These are phyloP conservation scores for Danio jaintianensis DNA, from an alignment of 2,797 vertebrate genomes.

Conservation along the genomic window DNA sequence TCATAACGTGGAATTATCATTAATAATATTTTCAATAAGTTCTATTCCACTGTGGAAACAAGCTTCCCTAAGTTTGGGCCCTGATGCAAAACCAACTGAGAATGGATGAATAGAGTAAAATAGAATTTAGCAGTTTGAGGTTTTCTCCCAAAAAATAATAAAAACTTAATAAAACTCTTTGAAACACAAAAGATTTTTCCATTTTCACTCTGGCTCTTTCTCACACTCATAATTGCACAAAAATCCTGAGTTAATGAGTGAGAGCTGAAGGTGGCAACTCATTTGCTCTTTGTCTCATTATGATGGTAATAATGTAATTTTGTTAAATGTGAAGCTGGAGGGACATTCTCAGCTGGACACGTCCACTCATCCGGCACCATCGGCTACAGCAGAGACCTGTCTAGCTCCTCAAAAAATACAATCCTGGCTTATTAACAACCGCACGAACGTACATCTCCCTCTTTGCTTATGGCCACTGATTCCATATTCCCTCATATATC, in stretches of 20 bases:
- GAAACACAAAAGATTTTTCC: background rate
- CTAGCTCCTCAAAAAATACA: background rate
- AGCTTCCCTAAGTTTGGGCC: too few relatives aligned
- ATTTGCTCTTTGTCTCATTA: constrained; percentile 39
- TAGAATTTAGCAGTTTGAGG: too few relatives aligned
- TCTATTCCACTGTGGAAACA: too few relatives aligned
- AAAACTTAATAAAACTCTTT: background rate
- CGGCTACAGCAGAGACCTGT: background rate
- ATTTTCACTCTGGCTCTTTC: background rate
- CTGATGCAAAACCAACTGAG: too few relatives aligned
- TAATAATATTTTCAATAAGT: too few relatives aligned
- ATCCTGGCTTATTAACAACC: constrained; percentile 16
- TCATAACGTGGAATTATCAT: too few relatives aligned
- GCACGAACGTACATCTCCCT: background rate
- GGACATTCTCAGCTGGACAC: constrained; percentile 15
- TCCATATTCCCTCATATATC: constrained; percentile 16
- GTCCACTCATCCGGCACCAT: constrained; percentile 6
- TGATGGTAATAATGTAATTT: constrained; percentile 31
- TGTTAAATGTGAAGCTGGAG: constrained; percentile 21
- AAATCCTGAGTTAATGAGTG: background rate
- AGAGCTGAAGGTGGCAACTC: background rate
- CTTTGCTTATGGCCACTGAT: constrained; percentile 8
- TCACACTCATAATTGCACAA: constrained; percentile 1
- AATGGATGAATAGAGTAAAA: background rate
- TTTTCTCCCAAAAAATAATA: background rate